A percentile compares a stretch with the other conserved stretches of the same genome.
phyloP scores from a whole-genome alignment of 2,797 vertebrate genomes.

The Garrulus glandarius region DNA sequence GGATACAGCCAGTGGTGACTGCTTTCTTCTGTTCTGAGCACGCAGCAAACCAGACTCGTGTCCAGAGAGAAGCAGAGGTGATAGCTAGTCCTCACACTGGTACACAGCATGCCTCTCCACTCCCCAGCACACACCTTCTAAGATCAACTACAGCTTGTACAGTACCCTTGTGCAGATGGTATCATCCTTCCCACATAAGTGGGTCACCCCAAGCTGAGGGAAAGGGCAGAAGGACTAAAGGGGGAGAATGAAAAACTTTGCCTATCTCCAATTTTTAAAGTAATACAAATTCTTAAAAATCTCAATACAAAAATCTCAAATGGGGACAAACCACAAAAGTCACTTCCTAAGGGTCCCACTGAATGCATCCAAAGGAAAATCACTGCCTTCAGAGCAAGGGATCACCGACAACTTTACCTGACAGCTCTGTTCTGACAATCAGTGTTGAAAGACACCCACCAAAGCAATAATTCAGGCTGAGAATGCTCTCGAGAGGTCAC shows the following conservation, averaged over 20 bases:
- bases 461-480: not conserved
- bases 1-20: not conserved
- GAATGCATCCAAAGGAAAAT: not conserved
- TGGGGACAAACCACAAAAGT: not conserved
- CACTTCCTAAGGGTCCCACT: not conserved
- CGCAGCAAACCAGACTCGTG: rapidly evolving
- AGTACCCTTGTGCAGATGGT: not conserved
- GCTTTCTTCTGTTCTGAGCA: not conserved
- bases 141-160: not conserved
- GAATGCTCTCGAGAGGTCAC: not conserved
- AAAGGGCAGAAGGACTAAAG: not conserved
- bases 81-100: not conserved
- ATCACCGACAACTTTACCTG: not conserved
- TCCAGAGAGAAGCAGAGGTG: not conserved
- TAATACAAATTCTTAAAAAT: not conserved
- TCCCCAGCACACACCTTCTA: not conserved
- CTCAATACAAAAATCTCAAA: not conserved
- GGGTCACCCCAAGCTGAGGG: not conserved
- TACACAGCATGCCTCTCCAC: not conserved
- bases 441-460: not conserved
- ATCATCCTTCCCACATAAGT: not conserved
- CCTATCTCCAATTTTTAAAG: not conserved
- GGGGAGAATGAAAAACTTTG: not conserved
- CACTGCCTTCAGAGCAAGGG: not conserved
- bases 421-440: not conserved